phyloP scores from a whole-genome alignment of 1,140 invertebrate genomes.

The Pseudomyrmex sp. region DNA sequence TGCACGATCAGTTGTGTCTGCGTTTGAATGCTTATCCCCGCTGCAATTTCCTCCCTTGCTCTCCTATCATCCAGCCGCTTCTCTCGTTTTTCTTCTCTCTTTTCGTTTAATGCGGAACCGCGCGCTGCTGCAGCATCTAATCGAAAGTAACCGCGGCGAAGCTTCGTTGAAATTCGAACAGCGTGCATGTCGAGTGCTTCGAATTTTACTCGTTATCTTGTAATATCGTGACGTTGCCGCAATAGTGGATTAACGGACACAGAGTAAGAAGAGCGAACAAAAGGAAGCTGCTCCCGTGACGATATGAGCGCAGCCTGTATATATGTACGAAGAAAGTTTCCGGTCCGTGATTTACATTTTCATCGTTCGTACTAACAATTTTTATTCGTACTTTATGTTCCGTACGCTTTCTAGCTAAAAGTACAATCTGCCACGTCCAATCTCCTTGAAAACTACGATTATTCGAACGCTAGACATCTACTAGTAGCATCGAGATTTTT shows the following conservation, averaged over 20 bases:
- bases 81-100: neutral
- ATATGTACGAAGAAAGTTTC: neutral
- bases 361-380: constrained; percentile 51
- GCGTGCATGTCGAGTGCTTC: constrained; percentile 13
- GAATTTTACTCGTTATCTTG: constrained; percentile 35
- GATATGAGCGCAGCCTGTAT: neutral
- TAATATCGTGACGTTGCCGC: neutral
- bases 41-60: constrained; percentile 2
- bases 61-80: neutral
- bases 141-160: constrained; percentile 25
- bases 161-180: constrained; percentile 41
- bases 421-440: constrained; percentile 34
- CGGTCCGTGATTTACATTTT: constrained; percentile 11
- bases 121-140: constrained; percentile 8
- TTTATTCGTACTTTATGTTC: constrained; percentile 1
- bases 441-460: constrained; percentile 53
- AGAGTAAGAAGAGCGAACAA: constrained; percentile 9
- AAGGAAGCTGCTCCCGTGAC: neutral
- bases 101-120: neutral
- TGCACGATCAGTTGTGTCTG: constrained; percentile 14
- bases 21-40: constrained; percentile 29
- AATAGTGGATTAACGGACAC: neutral
- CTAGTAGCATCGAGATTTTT: constrained; percentile 32
- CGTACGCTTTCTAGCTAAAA: constrained; percentile 34
- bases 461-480: constrained; percentile 38